A percentile compares a stretch with the other conserved stretches of the same genome.
phyloP scores from a whole-genome alignment of 2,888 invertebrate species.

The Autographa pulchrina region DNA sequence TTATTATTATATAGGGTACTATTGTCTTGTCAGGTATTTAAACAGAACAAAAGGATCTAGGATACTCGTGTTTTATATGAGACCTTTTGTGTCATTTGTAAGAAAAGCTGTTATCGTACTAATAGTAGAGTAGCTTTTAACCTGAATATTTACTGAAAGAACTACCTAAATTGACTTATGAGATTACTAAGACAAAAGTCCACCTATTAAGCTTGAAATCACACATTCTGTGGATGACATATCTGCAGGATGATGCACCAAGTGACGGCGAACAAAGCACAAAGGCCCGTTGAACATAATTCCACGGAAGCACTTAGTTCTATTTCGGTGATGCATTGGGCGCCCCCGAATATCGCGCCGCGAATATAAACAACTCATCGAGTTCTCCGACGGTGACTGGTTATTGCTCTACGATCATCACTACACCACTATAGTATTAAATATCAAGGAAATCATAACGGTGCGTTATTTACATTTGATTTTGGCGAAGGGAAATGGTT shows the following conservation, averaged over 20 bases:
- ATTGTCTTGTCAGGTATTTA: conserved; percentile 20
- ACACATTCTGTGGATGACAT: conserved; percentile 18
- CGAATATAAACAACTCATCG: conserved; percentile 73
- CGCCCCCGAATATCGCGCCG: conserved; percentile 60
- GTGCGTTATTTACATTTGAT: background rate
- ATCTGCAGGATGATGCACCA: conserved; percentile 42
- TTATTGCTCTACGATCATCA: conserved; percentile 43
- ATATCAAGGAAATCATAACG: conserved; percentile 18
- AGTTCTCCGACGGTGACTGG: conserved; percentile 38
- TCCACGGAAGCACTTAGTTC: conserved; percentile 80
- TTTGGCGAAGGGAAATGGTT: background rate
- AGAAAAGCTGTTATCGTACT: too few species aligned
- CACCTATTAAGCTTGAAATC: conserved; percentile 11
- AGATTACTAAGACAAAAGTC: background rate
- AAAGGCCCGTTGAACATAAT: conserved; percentile 69
- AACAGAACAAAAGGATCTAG: background rate
- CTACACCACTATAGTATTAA: conserved; percentile 41
- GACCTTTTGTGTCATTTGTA: too few species aligned
- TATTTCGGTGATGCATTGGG: conserved; percentile 76
- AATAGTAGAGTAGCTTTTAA: too few species aligned
- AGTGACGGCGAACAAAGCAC: conserved; percentile 52
- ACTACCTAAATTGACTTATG: background rate
- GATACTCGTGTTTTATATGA: background rate
- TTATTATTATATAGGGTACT: conserved; percentile 15
- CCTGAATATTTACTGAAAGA: too few species aligned